Base-by-base conservation (phyloP, 2,113 vertebrate genomes). In the Reinhardtius hippoglossoides region DNA sequence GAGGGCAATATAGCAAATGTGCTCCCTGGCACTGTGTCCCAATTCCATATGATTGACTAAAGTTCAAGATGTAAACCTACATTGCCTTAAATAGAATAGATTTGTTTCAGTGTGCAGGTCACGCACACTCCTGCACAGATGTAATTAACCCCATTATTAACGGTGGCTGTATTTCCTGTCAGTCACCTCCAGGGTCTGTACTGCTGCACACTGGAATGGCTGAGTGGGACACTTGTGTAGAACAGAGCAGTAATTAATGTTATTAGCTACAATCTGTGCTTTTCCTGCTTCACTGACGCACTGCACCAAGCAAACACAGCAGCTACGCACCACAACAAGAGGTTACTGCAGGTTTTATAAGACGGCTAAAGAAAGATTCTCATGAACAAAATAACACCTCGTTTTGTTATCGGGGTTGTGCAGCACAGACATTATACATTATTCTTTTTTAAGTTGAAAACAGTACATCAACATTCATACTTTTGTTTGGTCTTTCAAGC, bases 1-100 rank as follows among this genome's bases (percentile, higher is more conserved):
- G 12, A 71, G 77, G 78, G 12, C 7, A 54, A 26, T 88, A 76
- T 0, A 31, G 58, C 77, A 83, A 31, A 21, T 18, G 27, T 48
- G 31, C 48, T n/a, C 24, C 16, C 4, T 13, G 18, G 18, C 24
- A 56, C 1, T 48, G 23, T 23, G 6, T 31, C 12, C 56, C 24
- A 16, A 23, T 27, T 21, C 5, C 14, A 48, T 3, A 26, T 1
- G 6, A 56, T 6, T 3, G 12, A 5, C 44, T 48, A 1, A n/a
- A 20, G 21, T 13, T 24, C 13, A 37, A 60, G 27, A 20, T 60
- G 18, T 2, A 35, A 10, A 9, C 18, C 3, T 10, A 35, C 18
- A 20, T 37, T 9, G 16, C 18, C 7, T 60, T 3, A 31, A 18
- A 27, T 59, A 24, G 9, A 26, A 16, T 21, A 9, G 50, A 20